Percentiles rank a stretch among this genome's conserved stretches.
Conservation (phyloP, 2,113 vertebrate genomes). For the Leptosomus discolor region DNA sequence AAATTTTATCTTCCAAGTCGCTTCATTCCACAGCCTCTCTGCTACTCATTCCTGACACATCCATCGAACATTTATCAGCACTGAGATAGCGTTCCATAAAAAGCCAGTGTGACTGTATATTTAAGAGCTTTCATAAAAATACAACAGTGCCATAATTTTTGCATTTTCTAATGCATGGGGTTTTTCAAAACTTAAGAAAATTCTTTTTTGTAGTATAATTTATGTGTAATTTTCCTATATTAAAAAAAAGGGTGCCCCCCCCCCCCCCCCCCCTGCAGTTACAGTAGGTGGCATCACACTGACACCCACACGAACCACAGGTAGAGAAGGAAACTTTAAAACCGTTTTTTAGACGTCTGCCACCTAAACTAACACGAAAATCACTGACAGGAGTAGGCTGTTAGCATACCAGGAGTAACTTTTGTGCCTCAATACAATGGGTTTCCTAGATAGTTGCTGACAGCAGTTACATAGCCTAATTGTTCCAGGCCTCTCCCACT, state of each 20-base stretch:
- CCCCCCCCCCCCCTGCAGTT: fast-evolving
- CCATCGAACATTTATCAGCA: neutral
- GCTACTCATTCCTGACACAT: neutral
- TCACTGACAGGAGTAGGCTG: neutral
- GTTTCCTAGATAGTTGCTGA: neutral
- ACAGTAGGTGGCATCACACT: neutral
- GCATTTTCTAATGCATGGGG: neutral
- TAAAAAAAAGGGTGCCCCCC: too few relatives aligned
- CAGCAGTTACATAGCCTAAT: neutral
- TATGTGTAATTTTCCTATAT: neutral
- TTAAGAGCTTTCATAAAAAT: neutral
- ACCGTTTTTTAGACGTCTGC: neutral
- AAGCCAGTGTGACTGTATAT: neutral
- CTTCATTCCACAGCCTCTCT: neutral
- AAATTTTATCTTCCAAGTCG: neutral
- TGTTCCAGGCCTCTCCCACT: neutral
- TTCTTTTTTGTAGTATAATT: neutral
- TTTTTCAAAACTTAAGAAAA: neutral
- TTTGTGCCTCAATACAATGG: neutral
- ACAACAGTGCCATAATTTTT: neutral
- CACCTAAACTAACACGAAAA: neutral
- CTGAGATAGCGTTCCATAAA: neutral
- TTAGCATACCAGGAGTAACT: neutral
- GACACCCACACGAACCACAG: neutral
- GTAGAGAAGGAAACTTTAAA: neutral